Evolutionary conservation across 2,888 invertebrate genomes (phyloP), one percentile per base, ranked within the genome.

Genomic region (Drosophila demipolita): DNA sequence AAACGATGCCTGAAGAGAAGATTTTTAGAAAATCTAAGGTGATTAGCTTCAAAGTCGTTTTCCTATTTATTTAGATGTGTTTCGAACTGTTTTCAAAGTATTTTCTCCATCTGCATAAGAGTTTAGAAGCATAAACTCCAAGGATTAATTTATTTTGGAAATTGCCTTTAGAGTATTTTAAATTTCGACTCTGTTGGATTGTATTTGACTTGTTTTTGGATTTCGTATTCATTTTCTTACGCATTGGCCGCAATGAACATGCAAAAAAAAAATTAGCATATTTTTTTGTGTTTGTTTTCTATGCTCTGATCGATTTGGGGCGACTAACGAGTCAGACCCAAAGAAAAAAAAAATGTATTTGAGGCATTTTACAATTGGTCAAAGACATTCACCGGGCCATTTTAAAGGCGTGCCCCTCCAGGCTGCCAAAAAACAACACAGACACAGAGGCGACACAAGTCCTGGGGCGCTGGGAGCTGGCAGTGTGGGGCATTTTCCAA

Each of bases 261-360:
- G 77, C 74, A 78, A 63, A 48, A 23, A 63, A 48, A 23, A 78
- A 86, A 87, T 87, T 88, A 76, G 67, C 87, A 88, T 87, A 87
- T 84, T 87, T 86, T 77, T 78, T 66, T 54, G 50, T 38, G 23
- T 53, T 1, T 23, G 63, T 55, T n/a, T 60, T 50, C 61, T 72
- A 49, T 52, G 60, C 57, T 52, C 73, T 87, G 85, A 88, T 87
- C 87, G 87, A 88, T 86, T 86, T 80, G 79, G 54, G 80, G 80
- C 70, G 59, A 64, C 73, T 82, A 82, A 87, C 87, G 73, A 84
- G 73, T 54, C 40, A 50, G 63, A 66, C 70, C 71, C 73, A 29
- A 67, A 57, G 17, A 38, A 35, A 53, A 40, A 32, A 29, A 52
- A 17, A 40, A 55, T 11, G 33, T 35, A 50, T 55, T 64, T 7